Percentiles rank a stretch among this genome's conserved stretches.
Conservation (phyloP, 2,113 vertebrate species). For the Grantiella picta region DNA sequence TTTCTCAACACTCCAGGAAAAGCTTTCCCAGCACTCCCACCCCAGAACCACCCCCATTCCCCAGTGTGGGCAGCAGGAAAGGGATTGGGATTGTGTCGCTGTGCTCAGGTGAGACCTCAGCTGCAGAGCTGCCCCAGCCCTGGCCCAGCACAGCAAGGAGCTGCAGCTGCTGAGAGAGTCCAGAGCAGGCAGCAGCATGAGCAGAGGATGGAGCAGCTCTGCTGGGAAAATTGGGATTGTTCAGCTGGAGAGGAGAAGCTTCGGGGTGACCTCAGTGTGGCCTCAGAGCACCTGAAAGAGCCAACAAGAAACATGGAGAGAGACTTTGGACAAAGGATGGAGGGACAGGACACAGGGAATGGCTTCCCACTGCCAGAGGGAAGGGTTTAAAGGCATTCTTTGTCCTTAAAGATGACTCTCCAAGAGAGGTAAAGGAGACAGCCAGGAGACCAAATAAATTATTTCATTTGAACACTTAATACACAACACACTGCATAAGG, state of each 20-base stretch:
- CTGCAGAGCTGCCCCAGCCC: not conserved
- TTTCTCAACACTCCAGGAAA: not conserved
- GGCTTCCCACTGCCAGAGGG: not conserved
- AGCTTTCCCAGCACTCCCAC: not conserved
- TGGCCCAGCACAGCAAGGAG: not conserved
- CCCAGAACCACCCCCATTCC: not conserved
- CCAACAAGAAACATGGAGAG: not conserved
- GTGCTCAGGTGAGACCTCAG: not conserved
- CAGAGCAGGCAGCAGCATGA: not conserved
- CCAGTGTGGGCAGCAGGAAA: not conserved
- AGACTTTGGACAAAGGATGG: not conserved
- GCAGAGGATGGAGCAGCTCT: not conserved
- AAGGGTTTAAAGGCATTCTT: not conserved
- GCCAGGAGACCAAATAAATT: not conserved
- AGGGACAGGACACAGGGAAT: not conserved
- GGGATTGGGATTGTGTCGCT: not conserved
- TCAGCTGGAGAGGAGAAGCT: not conserved
- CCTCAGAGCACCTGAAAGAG: fast-evolving
- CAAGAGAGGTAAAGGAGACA: not conserved
- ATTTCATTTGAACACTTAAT: not conserved
- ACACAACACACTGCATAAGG: not conserved
- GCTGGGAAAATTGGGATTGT: not conserved
- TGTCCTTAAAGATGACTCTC: not conserved
- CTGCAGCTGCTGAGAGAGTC: not conserved
- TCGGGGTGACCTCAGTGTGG: fast-evolving